A percentile compares a stretch with the other conserved stretches of the same genome.
Evolutionary conservation across 1,140 invertebrate genomes (phyloP).

Genomic region (Pogonognathellus flavescens): DNA sequence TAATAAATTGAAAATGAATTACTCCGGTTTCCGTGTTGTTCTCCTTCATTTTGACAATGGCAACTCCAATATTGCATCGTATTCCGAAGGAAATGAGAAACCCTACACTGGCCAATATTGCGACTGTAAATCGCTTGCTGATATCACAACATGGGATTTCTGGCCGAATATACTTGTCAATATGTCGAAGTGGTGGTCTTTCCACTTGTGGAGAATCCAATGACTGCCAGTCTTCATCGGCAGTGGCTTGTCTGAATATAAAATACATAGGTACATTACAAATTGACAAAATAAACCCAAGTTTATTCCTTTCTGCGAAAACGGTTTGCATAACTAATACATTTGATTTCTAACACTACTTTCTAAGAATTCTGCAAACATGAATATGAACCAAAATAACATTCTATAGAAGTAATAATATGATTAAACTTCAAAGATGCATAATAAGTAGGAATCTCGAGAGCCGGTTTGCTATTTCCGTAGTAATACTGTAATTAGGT

Average conservation of each 20-base stretch:
- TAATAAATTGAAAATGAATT: slow-evolving; percentile 19
- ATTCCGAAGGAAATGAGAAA: slow-evolving; percentile 95
- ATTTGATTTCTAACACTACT: too few relatives aligned
- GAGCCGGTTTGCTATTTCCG: too few relatives aligned
- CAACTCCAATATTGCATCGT: slow-evolving; percentile 97
- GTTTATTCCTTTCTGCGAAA: too few relatives aligned
- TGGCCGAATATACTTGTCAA: slow-evolving; percentile 88
- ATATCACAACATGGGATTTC: slow-evolving; percentile 85
- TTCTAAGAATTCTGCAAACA: too few relatives aligned
- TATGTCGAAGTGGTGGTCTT: slow-evolving; percentile 84
- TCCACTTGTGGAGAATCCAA: slow-evolving; percentile 71
- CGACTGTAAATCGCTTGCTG: slow-evolving; percentile 88
- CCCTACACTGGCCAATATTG: slow-evolving; percentile 85
- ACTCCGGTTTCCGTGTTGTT: slow-evolving; percentile 70
- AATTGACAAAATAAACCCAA: too few relatives aligned
- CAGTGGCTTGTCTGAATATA: slow-evolving; percentile 36
- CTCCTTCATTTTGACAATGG: slow-evolving; percentile 83
- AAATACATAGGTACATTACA: too few relatives aligned
- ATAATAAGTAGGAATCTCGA: too few relatives aligned
- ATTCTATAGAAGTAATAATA: too few relatives aligned
- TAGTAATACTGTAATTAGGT: too few relatives aligned
- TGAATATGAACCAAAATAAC: too few relatives aligned
- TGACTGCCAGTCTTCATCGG: slow-evolving; percentile 65
- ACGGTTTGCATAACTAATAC: too few relatives aligned
- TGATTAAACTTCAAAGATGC: background rate